phyloP scores from a whole-genome alignment of 1,140 invertebrate species.

The Trachelipus rathkii region DNA sequence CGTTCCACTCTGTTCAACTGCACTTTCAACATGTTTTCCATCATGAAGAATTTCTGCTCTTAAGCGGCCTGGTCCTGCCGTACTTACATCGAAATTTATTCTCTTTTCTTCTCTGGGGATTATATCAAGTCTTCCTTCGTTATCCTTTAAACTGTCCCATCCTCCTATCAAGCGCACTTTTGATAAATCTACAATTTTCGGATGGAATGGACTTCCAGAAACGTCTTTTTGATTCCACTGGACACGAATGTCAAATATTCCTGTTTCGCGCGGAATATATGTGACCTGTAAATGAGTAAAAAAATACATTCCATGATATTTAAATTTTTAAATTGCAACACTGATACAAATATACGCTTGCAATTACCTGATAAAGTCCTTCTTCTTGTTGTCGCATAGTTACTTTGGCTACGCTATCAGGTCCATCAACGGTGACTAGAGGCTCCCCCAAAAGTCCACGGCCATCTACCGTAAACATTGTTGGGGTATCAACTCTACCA shows the following conservation, averaged over 20 bases:
- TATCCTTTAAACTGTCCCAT: slow-evolving; percentile 72
- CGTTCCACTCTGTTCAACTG: slow-evolving; percentile 47
- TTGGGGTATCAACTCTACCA: slow-evolving; percentile 50
- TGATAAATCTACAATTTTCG: slow-evolving; percentile 63
- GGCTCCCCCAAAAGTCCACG: slow-evolving; percentile 59
- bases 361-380: slow-evolving; percentile 54
- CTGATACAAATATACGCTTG: neutral
- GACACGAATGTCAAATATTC: slow-evolving; percentile 66
- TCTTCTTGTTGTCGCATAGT: slow-evolving; percentile 55
- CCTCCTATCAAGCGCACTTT: slow-evolving; percentile 68
- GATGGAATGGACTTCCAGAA: slow-evolving; percentile 67
- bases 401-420: slow-evolving; percentile 63
- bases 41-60: slow-evolving; percentile 62
- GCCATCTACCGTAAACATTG: slow-evolving; percentile 51
- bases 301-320: neutral
- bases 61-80: slow-evolving; percentile 63
- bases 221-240: slow-evolving; percentile 67
- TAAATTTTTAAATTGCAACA: neutral
- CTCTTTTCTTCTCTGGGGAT: slow-evolving; percentile 56
- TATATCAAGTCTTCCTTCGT: slow-evolving; percentile 67
- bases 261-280: slow-evolving; percentile 66
- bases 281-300: slow-evolving; percentile 52
- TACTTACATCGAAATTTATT: slow-evolving; percentile 60
- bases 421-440: slow-evolving; percentile 60
- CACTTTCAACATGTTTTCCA: slow-evolving; percentile 46